Conservation (phyloP, 2,113 vertebrate genomes). For the Thinocorus orbignyianus region DNA sequence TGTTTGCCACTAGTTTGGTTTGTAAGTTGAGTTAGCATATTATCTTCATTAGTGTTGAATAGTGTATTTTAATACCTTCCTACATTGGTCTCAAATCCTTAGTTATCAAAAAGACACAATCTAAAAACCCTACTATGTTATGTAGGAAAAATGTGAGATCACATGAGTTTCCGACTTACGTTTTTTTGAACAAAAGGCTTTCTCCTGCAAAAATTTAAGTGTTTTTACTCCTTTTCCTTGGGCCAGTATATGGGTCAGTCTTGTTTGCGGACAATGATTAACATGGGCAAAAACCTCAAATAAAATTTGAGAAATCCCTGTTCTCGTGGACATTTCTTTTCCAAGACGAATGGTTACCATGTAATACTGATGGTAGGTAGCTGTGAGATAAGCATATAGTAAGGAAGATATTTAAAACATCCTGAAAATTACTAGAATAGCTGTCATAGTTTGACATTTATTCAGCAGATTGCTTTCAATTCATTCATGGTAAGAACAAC, state of each 20-base stretch:
- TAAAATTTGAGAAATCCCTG: neutral
- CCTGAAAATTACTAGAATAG: neutral
- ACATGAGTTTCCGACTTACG: neutral
- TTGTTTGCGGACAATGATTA: neutral
- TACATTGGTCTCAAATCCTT: neutral
- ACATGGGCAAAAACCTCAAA: neutral
- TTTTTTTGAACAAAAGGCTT: neutral
- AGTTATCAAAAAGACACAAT: neutral
- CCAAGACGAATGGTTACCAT: fast-evolving
- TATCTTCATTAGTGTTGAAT: neutral
- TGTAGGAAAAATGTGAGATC: neutral
- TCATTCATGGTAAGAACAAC: neutral
- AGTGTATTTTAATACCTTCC: neutral
- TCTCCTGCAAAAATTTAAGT: neutral
- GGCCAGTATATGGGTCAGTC: neutral
- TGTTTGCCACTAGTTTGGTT: neutral
- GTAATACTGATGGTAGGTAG: neutral
- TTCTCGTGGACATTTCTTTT: neutral
- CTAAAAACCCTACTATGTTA: neutral
- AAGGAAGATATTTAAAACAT: neutral
- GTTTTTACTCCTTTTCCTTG: neutral
- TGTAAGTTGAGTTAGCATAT: neutral
- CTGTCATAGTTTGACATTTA: neutral
- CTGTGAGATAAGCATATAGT: neutral
- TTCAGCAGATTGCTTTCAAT: neutral